Evolutionary conservation across 2,797 vertebrate species (phyloP), one percentile per base, ranked within the genome.

Genomic region (Enteromius mattozi): DNA sequence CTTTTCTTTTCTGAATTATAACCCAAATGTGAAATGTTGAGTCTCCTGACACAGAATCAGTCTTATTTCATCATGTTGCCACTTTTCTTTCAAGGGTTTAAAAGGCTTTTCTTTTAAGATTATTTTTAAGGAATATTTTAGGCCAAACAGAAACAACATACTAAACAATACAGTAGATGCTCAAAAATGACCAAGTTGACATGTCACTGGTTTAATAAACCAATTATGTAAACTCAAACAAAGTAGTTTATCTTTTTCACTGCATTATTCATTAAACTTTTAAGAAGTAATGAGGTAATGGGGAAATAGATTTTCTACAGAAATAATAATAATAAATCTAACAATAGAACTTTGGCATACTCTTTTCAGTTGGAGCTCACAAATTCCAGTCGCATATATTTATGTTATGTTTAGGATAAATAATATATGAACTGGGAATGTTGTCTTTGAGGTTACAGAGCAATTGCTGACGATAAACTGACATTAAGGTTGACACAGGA

Each of bases 391-490:
- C 13, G 3, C 0, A 14, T 21, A 42, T 40, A 59, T 3, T 42
- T 13, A 45, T 45, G 40, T 42, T 42, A 42, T 27, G 21, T 42
- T 42, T 77, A 27, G n/a, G 35, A 27, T 27, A 61, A n/a, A 42
- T 42, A 27, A n/a, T 27, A 42, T 77, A 24, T 77, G 54, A 27
- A 24, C 37, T 77, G 54, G n/a, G n/a, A 77, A 61, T 76, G 33
- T 37, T 8, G 2, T 54, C 9, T 33, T 19, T 37, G 33, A 3
- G 19, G 35, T 37, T 76, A 37, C 35, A 61, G 14, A 27, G 54
- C 14, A 40, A 27, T 59, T 42, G 24, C 17, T 59, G 0, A 56
- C 24, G 24, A 40, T 59, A 9, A 16, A 77, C 21, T 24, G 51
- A 59, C 33, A 40, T 76, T 77, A 24, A 42, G 13, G 37, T 61